Conservation (phyloP, 2,888 invertebrate species). For the Cenopis cana region DNA sequence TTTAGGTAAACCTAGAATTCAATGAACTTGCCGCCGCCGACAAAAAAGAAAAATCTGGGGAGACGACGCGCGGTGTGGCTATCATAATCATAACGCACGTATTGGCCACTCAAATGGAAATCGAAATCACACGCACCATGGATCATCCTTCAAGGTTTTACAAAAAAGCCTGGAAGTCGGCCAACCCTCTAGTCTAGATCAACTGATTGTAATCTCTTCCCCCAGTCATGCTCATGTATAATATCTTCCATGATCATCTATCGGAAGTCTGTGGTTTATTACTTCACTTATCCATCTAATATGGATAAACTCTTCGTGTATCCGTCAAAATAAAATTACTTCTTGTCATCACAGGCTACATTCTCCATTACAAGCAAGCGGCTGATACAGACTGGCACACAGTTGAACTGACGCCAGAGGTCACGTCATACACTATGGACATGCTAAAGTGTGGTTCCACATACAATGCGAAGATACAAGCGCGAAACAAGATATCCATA, state of each 20-base stretch:
- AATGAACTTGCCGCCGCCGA: no score
- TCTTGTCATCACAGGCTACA: conserved; percentile 84
- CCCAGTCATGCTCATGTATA: no score
- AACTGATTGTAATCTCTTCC: no score
- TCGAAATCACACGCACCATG: no score
- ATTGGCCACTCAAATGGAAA: no score
- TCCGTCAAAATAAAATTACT: not conserved
- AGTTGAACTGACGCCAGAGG: conserved; percentile 90
- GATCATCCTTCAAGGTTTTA: no score
- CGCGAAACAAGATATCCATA: conserved; percentile 90
- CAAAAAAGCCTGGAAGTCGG: no score
- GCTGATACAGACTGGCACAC: conserved; percentile 89
- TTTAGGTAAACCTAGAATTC: conserved; percentile 58
- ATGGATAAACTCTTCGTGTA: not conserved
- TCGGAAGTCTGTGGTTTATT: not conserved
- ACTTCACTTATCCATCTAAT: not conserved
- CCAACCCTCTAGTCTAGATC: no score
- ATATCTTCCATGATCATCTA: no score
- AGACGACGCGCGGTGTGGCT: no score
- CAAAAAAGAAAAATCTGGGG: no score
- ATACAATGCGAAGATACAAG: conserved; percentile 90
- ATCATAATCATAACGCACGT: no score
- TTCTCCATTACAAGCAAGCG: conserved; percentile 88
- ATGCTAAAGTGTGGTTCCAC: conserved; percentile 91
- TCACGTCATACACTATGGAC: conserved; percentile 88